Percentiles rank a stretch among this genome's conserved stretches.
These are phyloP conservation scores for Stegodyphus mimosarum DNA, from an alignment of 1,140 invertebrate genomes.

Conservation along the genomic window DNA sequence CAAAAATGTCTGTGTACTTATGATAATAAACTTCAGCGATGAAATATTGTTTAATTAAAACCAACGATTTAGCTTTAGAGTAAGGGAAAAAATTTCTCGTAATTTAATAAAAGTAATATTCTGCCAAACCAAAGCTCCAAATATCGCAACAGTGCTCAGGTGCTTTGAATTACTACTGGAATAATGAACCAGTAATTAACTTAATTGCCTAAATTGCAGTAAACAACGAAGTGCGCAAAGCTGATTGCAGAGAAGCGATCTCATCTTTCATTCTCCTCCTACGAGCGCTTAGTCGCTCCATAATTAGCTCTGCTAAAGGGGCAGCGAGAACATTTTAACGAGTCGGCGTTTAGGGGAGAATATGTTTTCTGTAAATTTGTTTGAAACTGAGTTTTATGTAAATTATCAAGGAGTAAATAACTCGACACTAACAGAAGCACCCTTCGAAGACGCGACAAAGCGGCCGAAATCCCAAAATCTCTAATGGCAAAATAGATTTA, in stretches of 20 bases:
- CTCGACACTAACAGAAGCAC: not conserved
- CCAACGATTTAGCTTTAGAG: constrained; percentile 8
- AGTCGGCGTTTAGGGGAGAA: constrained; percentile 32
- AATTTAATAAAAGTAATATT: constrained; percentile 51
- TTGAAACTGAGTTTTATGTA: constrained; percentile 33
- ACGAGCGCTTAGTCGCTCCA: constrained; percentile 4
- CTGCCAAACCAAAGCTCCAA: constrained; percentile 29
- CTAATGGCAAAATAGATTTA: too few relatives aligned
- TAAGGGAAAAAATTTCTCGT: constrained; percentile 9
- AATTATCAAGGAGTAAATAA: constrained; percentile 35
- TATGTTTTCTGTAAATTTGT: constrained; percentile 34
- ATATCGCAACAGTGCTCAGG: constrained; percentile 3
- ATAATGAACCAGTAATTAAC: constrained; percentile 57
- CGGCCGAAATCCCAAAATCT: too few relatives aligned
- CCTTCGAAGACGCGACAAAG: too few relatives aligned
- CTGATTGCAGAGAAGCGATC: constrained; percentile 34
- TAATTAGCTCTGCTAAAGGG: constrained; percentile 49
- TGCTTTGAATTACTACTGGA: constrained; percentile 28
- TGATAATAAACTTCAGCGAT: not conserved
- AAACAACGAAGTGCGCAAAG: constrained; percentile 42
- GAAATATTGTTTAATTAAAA: constrained; percentile 43
- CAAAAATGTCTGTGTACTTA: not conserved
- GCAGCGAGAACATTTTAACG: constrained; percentile 10
- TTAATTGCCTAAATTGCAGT: constrained; percentile 54
- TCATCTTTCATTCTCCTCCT: constrained; percentile 35